phyloP scores from a whole-genome alignment of 2,113 vertebrate genomes.

The Rhabdornis inornatus region DNA sequence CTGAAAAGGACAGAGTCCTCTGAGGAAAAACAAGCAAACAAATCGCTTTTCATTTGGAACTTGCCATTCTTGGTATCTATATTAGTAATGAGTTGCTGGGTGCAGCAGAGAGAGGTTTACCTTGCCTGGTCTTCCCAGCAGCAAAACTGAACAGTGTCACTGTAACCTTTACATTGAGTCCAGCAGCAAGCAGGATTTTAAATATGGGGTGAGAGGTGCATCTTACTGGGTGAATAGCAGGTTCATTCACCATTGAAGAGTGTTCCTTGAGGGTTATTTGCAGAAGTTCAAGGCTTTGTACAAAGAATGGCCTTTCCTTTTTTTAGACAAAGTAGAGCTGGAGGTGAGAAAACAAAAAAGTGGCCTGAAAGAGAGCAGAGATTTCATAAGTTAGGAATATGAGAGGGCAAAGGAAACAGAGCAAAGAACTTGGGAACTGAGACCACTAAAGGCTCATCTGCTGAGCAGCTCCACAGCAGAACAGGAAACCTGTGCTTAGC shows the following conservation, averaged over 20 bases:
- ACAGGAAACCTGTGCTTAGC: not conserved
- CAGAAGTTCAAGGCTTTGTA: not conserved
- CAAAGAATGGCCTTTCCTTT: not conserved
- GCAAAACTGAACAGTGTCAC: not conserved
- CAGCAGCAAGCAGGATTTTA: not conserved
- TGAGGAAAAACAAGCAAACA: not conserved
- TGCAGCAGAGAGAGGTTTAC: not conserved
- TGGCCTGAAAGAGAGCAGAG: not conserved
- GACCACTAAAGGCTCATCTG: not conserved
- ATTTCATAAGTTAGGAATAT: not conserved
- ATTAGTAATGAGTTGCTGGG: fast-evolving
- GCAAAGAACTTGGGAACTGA: not conserved
- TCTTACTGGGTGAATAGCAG: not conserved
- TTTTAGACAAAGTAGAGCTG: not conserved
- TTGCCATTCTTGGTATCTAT: not conserved
- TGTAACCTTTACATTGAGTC: not conserved
- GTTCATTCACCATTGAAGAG: not conserved
- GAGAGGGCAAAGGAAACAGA: not conserved
- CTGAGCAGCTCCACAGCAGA: not conserved
- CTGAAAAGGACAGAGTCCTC: not conserved
- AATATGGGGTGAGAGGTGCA: fast-evolving
- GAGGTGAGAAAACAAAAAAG: not conserved
- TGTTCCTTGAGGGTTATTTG: not conserved
- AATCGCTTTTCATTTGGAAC: not conserved
- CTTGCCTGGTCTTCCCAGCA: not conserved